Percentiles rank a stretch among this genome's conserved stretches.
phyloP scores from a whole-genome alignment of 2,797 vertebrate species.

The Knipowitschia caucasica region DNA sequence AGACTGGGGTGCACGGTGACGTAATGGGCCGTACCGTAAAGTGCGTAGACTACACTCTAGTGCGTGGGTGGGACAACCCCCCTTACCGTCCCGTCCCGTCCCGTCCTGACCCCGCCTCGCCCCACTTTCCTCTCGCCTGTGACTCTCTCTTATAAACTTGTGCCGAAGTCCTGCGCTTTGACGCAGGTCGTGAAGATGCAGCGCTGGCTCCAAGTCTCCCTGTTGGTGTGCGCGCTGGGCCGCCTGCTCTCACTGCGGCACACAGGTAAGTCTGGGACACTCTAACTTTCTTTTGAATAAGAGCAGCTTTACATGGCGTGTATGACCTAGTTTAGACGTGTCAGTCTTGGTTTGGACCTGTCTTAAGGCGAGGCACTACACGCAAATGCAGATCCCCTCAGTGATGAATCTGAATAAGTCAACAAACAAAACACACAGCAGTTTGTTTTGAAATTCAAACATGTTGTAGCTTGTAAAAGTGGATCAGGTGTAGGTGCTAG shows the following conservation, averaged over 20 bases:
- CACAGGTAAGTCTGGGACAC: conserved; percentile 45
- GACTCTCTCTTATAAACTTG: conserved; percentile 42
- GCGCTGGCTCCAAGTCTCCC: conserved; percentile 28
- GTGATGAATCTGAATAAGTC: too few relatives aligned
- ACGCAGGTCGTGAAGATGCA: conserved; percentile 58
- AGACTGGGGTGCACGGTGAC: background rate
- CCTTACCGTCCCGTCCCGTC: too few relatives aligned
- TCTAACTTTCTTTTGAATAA: background rate
- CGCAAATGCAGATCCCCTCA: too few relatives aligned
- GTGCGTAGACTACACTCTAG: background rate
- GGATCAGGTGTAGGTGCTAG: too few relatives aligned
- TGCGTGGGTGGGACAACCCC: conserved; percentile 20
- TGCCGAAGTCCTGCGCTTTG: background rate
- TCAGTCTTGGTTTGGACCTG: background rate
- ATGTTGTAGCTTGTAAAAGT: too few relatives aligned
- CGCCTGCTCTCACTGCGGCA: conserved; percentile 30
- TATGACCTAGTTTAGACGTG: background rate
- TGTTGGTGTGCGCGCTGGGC: conserved; percentile 44
- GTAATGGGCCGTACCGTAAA: background rate
- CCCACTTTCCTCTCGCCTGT: conserved; percentile 19
- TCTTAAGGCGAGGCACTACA: too few relatives aligned
- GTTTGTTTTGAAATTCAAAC: too few relatives aligned
- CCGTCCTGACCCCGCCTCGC: conserved; percentile 47
- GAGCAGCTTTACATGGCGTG: background rate
- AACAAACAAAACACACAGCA: too few relatives aligned